These are phyloP conservation scores for Odontomachus brunneus DNA, from an alignment of 1,140 invertebrate species.

Conservation along the genomic window DNA sequence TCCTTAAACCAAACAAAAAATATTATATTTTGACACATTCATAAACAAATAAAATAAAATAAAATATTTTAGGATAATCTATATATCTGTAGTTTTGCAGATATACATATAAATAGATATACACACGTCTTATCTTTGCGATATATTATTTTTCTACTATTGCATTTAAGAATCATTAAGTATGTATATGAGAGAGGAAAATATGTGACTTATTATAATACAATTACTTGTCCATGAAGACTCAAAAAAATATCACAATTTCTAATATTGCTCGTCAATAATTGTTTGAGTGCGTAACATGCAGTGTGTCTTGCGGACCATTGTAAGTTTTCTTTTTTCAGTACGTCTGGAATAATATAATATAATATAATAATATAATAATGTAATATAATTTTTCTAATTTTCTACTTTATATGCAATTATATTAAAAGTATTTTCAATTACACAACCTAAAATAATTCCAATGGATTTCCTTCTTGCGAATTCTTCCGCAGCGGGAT, in stretches of 20 bases:
- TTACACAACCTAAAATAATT: conserved; percentile 69
- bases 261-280: conserved; percentile 69
- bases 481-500: conserved; percentile 73
- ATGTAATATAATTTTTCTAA: background rate
- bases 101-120: too few relatives aligned
- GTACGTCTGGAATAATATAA: conserved; percentile 70
- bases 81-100: too few relatives aligned
- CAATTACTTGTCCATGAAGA: conserved; percentile 71
- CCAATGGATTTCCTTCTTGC: conserved; percentile 59
- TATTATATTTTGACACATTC: background rate
- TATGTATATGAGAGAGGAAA: background rate
- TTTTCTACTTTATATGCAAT: conserved; percentile 6
- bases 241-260: conserved; percentile 73
- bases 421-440: conserved; percentile 3
- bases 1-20: conserved; percentile 57
- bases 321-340: conserved; percentile 70
- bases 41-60: background rate
- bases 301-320: conserved; percentile 72
- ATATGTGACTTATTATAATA: background rate
- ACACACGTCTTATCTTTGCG: too few relatives aligned
- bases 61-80: too few relatives aligned
- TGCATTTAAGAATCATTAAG: too few relatives aligned
- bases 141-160: too few relatives aligned
- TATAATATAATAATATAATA: too few relatives aligned
- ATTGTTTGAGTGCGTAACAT: conserved; percentile 71